Conservation (phyloP, 2,888 invertebrate species). For the Melanophora roralis region DNA sequence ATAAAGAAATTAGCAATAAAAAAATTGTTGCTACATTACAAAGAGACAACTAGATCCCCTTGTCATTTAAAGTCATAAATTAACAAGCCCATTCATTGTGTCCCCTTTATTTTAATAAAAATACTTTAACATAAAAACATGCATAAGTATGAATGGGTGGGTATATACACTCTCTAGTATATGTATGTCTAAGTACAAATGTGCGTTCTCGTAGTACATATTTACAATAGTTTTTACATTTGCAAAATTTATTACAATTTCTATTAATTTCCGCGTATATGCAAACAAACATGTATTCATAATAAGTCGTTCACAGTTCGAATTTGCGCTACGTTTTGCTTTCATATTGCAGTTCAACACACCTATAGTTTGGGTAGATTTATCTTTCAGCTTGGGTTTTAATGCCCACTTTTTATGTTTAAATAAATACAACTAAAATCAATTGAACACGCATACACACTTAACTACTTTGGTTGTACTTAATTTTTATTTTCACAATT, state of each 20-base stretch:
- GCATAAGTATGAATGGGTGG: background rate
- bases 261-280: constrained; percentile 50
- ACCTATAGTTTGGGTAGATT: background rate
- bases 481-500: constrained; percentile 36
- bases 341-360: background rate
- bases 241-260: constrained; percentile 40
- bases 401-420: constrained; percentile 15
- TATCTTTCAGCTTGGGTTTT: constrained; percentile 9
- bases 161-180: too few relatives aligned
- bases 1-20: background rate
- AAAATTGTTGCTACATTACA: background rate
- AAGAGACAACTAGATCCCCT: constrained; percentile 21
- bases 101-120: background rate
- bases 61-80: constrained; percentile 46
- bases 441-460: constrained; percentile 5
- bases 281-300: constrained; percentile 12
- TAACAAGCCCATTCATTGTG: constrained; percentile 23
- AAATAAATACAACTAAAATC: background rate
- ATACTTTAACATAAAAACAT: too few relatives aligned
- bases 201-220: background rate
- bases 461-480: background rate
- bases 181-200: background rate
- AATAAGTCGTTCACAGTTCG: constrained; percentile 42
- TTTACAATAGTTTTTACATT: constrained; percentile 34
- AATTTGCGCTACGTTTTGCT: background rate